A percentile compares a stretch with the other conserved stretches of the same genome.
These are phyloP conservation scores for Sepiola atlantica DNA, from an alignment of 2,888 invertebrate species.

Conservation along the genomic window DNA sequence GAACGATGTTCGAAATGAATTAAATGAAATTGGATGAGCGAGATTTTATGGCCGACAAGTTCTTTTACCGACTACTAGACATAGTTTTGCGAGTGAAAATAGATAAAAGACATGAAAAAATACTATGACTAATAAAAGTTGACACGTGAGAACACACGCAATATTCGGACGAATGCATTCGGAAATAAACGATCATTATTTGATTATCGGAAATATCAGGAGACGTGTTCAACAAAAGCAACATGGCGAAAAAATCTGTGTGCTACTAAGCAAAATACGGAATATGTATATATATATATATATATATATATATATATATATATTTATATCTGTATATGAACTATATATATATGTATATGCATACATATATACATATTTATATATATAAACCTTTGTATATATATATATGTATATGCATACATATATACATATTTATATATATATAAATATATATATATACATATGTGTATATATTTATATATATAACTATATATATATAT, in stretches of 20 bases:
- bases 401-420: neutral
- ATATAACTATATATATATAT: neutral
- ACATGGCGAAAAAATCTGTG: neutral
- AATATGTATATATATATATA: neutral
- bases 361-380: too few relatives aligned
- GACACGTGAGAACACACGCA: neutral
- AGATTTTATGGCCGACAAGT: too few relatives aligned
- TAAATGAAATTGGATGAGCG: too few relatives aligned
- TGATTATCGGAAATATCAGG: neutral
- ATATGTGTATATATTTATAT: neutral
- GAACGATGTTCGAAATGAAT: too few relatives aligned
- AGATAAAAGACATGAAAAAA: too few relatives aligned
- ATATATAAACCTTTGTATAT: too few relatives aligned
- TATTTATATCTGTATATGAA: too few relatives aligned
- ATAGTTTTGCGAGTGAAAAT: too few relatives aligned
- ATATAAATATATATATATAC: neutral
- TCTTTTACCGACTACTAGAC: too few relatives aligned
- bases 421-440: neutral
- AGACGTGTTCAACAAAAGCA: neutral
- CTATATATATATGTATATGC: neutral
- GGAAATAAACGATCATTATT: neutral
- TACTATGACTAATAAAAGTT: neutral
- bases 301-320: too few relatives aligned
- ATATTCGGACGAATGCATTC: neutral
- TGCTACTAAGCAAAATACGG: neutral